Conservation (phyloP, 2,888 invertebrate genomes). For the Apotomis betuletana region DNA sequence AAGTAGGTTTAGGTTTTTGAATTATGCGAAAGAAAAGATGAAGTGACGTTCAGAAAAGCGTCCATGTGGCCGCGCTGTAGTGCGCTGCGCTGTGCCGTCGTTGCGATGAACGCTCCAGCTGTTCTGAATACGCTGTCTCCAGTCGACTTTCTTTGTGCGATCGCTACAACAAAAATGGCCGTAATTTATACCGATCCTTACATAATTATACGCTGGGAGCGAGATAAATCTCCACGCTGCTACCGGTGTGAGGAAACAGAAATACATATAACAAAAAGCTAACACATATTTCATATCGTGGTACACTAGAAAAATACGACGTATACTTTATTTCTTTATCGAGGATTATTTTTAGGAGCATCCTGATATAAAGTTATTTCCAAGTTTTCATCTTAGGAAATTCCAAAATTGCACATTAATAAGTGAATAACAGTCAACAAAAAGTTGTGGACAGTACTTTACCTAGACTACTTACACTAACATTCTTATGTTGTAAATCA, state of each 20-base stretch:
- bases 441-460: too few relatives aligned
- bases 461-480: too few relatives aligned
- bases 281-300: neutral
- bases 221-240: constrained; percentile 32
- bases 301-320: neutral
- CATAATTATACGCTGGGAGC: constrained; percentile 30
- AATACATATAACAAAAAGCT: neutral
- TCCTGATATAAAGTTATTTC: too few relatives aligned
- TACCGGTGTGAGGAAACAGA: constrained; percentile 3
- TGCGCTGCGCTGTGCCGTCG: constrained; percentile 3
- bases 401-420: neutral
- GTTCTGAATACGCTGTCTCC: constrained; percentile 54
- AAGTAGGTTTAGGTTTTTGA: too few relatives aligned
- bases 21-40: too few relatives aligned
- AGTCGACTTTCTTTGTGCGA: constrained; percentile 40
- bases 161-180: constrained; percentile 34
- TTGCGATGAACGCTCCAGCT: constrained; percentile 46
- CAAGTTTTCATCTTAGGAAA: neutral
- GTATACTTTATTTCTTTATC: neutral
- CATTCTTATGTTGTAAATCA: too few relatives aligned
- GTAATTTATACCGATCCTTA: constrained; percentile 35
- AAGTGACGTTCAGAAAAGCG: too few relatives aligned
- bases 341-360: neutral
- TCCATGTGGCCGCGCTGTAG: neutral
- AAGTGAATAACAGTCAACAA: too few relatives aligned